phyloP scores from a whole-genome alignment of 2,113 vertebrate species.

The Hemicordylus capensis region DNA sequence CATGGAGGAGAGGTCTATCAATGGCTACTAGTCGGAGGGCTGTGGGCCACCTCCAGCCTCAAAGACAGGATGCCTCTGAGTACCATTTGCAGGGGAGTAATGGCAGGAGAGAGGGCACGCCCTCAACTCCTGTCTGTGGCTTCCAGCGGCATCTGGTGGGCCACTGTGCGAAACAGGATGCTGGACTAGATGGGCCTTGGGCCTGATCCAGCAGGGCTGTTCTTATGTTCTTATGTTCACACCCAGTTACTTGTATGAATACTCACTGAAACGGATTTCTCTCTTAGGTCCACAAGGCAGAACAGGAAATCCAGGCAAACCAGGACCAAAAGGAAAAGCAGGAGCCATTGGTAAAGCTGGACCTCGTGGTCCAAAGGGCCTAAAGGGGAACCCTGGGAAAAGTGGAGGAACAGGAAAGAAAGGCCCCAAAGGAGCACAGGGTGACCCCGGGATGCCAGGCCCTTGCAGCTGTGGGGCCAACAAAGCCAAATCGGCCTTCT shows the following conservation, averaged over 20 bases:
- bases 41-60: no score
- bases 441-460: conserved; percentile 81
- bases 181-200: no score
- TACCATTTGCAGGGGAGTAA: no score
- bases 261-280: conserved; percentile 46
- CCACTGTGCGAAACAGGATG: no score
- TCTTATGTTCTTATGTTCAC: no score
- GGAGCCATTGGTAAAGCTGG: conserved; percentile 90
- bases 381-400: conserved; percentile 79
- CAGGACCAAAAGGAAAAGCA: conserved; percentile 85
- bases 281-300: conserved; percentile 81
- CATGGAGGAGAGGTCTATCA: no score
- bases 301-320: conserved; percentile 88
- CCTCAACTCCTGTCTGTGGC: no score
- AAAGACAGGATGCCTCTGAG: no score
- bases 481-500: conserved; percentile 90
- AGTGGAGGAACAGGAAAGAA: conserved; percentile 80
- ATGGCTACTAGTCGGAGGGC: no score
- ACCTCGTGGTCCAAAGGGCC: conserved; percentile 86
- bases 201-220: no score
- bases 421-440: conserved; percentile 83
- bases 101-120: no score
- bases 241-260: neutral
- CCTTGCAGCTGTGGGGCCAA: conserved; percentile 83
- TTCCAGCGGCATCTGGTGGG: no score